phyloP scores from a whole-genome alignment of 2,113 vertebrate species.

The Pomatorhinus ruficollis region DNA sequence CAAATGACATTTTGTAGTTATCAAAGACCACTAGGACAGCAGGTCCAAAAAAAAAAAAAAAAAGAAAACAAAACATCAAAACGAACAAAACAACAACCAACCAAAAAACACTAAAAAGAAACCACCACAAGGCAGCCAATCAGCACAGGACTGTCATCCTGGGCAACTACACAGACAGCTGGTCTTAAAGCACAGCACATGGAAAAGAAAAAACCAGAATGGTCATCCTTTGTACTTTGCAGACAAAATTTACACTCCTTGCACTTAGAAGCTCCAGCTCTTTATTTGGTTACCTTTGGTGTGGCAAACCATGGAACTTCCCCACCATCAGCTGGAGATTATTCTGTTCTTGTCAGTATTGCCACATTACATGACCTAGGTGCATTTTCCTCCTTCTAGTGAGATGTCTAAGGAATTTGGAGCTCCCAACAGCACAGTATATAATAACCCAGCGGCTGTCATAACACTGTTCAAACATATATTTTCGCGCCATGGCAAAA shows the following conservation, averaged over 20 bases:
- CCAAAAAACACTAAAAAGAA: background rate
- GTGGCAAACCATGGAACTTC: accelerated
- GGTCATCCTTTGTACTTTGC: background rate
- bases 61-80: background rate
- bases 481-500: background rate
- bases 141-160: background rate
- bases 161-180: background rate
- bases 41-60: background rate
- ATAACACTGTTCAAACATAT: background rate
- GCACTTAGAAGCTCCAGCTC: background rate
- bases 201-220: background rate
- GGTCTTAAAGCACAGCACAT: background rate
- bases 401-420: background rate
- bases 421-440: background rate
- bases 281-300: background rate
- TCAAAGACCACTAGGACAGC: background rate
- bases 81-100: background rate
- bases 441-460: background rate
- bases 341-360: background rate
- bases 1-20: background rate
- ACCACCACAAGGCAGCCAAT: background rate
- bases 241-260: background rate
- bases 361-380: background rate
- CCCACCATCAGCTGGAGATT: background rate
- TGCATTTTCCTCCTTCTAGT: background rate